A percentile compares a stretch with the other conserved stretches of the same genome.
phyloP scores from a whole-genome alignment of 2,888 invertebrate species.

The Cantharis rustica region DNA sequence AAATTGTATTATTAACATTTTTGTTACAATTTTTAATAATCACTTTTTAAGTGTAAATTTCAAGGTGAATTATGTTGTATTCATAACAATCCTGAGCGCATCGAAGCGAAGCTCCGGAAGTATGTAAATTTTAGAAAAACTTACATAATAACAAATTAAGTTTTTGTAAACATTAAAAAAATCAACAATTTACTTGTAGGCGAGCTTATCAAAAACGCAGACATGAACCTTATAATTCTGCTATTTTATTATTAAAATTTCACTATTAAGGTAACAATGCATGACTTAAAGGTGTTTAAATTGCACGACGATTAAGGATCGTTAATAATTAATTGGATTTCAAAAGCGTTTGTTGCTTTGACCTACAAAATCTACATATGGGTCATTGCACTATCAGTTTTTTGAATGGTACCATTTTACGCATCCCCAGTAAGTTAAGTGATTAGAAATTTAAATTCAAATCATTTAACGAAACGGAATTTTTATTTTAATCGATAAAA shows the following conservation, averaged over 20 bases:
- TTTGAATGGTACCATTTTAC: not conserved
- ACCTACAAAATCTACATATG: constrained; percentile 1
- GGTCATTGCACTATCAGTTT: not conserved
- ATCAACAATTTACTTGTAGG: not conserved
- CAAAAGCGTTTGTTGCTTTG: not conserved
- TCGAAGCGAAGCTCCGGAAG: not conserved
- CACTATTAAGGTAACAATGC: not conserved
- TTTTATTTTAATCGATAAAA: not conserved
- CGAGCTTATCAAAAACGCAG: not conserved
- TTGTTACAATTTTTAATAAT: not conserved
- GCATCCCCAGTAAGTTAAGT: not conserved
- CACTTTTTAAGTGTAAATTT: not conserved
- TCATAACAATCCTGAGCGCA: not conserved
- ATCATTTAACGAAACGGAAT: not conserved
- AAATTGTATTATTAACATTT: not conserved
- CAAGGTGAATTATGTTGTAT: not conserved
- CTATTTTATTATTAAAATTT: not conserved
- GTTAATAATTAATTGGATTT: constrained; percentile 1
- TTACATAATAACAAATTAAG: not conserved
- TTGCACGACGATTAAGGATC: not conserved
- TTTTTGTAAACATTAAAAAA: not conserved
- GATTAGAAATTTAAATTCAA: not conserved
- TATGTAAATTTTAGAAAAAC: not conserved
- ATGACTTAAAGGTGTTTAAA: not conserved
- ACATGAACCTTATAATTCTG: not conserved